Evolutionary conservation across 2,797 vertebrate species (phyloP).

Genomic region (Eidolon dupreanum): DNA sequence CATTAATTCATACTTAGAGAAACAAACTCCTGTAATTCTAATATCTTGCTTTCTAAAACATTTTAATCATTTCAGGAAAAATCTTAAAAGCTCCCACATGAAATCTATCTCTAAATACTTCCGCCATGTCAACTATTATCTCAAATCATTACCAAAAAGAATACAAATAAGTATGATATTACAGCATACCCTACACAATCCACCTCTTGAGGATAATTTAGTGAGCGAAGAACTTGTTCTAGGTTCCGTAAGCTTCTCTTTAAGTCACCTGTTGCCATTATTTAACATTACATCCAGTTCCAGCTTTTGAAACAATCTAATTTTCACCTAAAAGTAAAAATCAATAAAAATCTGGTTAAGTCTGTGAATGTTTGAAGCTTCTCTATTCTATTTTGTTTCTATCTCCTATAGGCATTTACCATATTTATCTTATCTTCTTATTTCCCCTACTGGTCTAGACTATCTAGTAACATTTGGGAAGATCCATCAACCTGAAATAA

Average conservation of each 20-base stretch:
- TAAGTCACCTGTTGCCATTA: conserved; percentile 93
- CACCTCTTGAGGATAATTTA: conserved; percentile 92
- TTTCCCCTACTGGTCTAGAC: neutral
- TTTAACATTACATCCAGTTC: conserved; percentile 64
- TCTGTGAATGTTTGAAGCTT: neutral
- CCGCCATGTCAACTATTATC: neutral
- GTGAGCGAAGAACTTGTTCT: conserved; percentile 89
- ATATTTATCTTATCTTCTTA: neutral
- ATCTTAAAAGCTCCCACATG: neutral
- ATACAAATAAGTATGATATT: neutral
- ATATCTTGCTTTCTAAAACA: neutral
- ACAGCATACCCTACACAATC: conserved; percentile 91
- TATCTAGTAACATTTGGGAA: neutral
- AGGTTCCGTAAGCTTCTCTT: conserved; percentile 92
- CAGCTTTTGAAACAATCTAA: conserved; percentile 50
- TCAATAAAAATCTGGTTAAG: conserved; percentile 25
- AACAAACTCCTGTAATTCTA: neutral
- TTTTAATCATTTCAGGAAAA: conserved; percentile 4
- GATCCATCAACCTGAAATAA: neutral
- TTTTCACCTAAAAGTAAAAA: conserved; percentile 65
- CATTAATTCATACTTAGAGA: neutral
- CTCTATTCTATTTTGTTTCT: neutral
- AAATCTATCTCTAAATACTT: neutral
- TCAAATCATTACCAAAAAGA: conserved; percentile 37
- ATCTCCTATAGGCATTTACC: neutral